These are phyloP conservation scores for Colletes latitarsis DNA, from an alignment of 1,140 invertebrate species.

Conservation along the genomic window DNA sequence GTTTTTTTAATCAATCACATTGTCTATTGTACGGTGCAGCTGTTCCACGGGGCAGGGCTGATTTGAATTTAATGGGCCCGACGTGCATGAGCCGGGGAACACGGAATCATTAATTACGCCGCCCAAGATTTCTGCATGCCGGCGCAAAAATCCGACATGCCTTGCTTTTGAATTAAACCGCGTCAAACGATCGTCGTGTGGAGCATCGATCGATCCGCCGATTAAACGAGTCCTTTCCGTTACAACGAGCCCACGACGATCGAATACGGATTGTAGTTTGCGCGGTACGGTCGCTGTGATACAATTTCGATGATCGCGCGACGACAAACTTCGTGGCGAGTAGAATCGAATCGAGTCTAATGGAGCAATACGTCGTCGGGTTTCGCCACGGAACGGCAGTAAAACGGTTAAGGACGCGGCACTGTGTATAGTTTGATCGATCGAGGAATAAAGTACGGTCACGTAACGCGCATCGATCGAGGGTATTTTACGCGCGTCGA, in stretches of 20 bases:
- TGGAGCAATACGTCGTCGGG: no score
- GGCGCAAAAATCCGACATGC: background rate
- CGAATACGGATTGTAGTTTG: background rate
- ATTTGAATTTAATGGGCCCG: constrained; percentile 44
- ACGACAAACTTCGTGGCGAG: no score
- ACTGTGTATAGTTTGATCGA: no score
- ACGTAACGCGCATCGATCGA: background rate
- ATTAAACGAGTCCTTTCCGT: background rate
- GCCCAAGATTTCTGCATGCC: constrained; percentile 1
- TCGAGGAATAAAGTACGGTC: no score
- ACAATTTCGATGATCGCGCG: no score
- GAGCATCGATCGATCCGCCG: constrained; percentile 1
- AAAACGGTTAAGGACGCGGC: no score
- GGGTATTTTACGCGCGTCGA: background rate
- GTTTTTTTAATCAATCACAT: constrained; percentile 49
- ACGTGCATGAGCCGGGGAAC: constrained; percentile 8
- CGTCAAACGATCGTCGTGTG: background rate
- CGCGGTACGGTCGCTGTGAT: no score
- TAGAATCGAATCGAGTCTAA: no score
- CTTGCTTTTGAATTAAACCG: background rate
- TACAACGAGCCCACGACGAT: background rate
- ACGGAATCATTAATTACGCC: constrained; percentile 35
- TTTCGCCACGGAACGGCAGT: no score
- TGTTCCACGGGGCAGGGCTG: constrained; percentile 31
- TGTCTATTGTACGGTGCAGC: constrained; percentile 44